Evolutionary conservation across 2,888 invertebrate species (phyloP).

Genomic region (Calameuta pallipes): DNA sequence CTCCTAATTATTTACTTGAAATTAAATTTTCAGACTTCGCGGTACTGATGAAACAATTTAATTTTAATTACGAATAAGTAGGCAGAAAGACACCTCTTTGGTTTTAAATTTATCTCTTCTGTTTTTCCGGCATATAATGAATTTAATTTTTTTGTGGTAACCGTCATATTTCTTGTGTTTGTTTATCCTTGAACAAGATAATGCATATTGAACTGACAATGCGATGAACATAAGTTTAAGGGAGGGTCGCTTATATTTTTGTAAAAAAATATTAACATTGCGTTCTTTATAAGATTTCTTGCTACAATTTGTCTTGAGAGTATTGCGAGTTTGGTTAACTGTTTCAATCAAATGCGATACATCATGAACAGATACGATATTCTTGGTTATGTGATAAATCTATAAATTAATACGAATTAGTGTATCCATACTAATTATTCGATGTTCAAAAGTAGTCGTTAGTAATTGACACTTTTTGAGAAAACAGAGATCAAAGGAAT

Average conservation of each 20-base stretch:
- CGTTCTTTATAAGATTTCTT: not conserved
- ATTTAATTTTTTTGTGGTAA: not conserved
- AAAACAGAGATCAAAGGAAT: not conserved
- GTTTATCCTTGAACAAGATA: not conserved
- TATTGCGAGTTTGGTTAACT: not conserved
- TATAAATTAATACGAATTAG: not conserved
- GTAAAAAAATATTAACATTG: not conserved
- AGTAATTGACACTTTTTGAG: not conserved
- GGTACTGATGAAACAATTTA: not conserved
- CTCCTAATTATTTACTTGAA: not conserved
- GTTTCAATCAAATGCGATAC: not conserved
- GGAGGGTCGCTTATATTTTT: not conserved
- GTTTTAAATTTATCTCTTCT: no score
- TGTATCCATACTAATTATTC: not conserved
- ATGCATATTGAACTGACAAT: not conserved
- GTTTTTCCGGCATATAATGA: not conserved
- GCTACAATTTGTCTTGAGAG: not conserved
- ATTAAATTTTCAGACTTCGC: not conserved
- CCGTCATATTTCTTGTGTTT: not conserved
- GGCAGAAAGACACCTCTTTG: not conserved
- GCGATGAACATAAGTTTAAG: not conserved
- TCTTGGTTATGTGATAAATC: not conserved
- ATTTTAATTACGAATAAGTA: not conserved
- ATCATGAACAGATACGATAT: not conserved
- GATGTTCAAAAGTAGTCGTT: not conserved